Evolutionary conservation across 2,113 vertebrate genomes (phyloP), one percentile per base, ranked within the genome.

Genomic region (Lethenteron reissneri): DNA sequence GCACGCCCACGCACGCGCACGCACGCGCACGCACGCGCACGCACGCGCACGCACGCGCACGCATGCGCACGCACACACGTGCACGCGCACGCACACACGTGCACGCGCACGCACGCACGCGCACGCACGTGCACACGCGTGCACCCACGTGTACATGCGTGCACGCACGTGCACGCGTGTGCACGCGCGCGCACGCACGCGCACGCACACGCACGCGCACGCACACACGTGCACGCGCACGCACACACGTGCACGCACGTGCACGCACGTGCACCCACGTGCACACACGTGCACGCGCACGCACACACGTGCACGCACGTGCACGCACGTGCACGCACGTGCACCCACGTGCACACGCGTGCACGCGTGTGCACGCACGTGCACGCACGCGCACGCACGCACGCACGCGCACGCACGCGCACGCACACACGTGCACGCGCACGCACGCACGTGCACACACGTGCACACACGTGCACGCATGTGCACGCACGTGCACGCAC

Each of bases 1-100:
- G 59, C 9, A 9, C 9, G 9, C 9, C 59, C 9, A 62, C 9
- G 9, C 59, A 9, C 59, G 9, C 59, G 9, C 59, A 62, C 59
- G 9, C 59, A 62, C 59, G 9, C 59, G 59, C 59, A 62, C 59
- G 59, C 59, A 9, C 59, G 9, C 59, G 59, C 59, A 62, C 59
- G 59, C 59, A 62, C 59, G 59, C 59, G 59, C 59, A 62, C 59
- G 59, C 59, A 62, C 59, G 9, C 59, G 59, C 59, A 62, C 59
- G 59, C 9, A 9, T 9, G 9, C 59, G 59, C 59, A 62, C 59
- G 9, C 59, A 9, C 59, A 62, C 59, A 9, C 9, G 9, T 9
- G 59, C 59, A 62, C 59, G 59, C 59, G 59, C 59, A 62, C 59
- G 59, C 59, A 62, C 59, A 9, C 59, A 62, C 59, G 59, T 9